Evolutionary conservation across 2,113 vertebrate genomes (phyloP), one percentile per base, ranked within the genome.

Genomic region (Ailuropoda melanoleuca): DNA sequence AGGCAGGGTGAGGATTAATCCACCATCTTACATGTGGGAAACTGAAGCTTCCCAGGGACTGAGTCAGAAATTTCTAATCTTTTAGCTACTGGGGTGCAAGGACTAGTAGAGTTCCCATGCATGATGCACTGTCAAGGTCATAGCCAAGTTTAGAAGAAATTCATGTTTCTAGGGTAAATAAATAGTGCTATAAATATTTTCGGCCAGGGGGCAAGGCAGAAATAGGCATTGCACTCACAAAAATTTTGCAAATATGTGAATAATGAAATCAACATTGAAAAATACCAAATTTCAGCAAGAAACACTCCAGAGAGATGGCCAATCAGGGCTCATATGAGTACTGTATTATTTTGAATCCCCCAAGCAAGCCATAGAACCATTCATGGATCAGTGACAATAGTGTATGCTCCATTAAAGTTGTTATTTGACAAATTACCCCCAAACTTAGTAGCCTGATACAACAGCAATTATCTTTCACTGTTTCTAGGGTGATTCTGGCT

Each of bases 81-180:
- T 97, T 94, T 70, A 90, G 26, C 23, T 74, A 81, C 18, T 26
- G 31, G 48, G 37, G 18, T 39, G 15, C 56, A 91, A 84, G 72
- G 66, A 89, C 6, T 3, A 90, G 58, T 29, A 83, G 56, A 85
- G 43, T 58, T 83, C 24, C 34, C 48, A 58, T 39, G 10, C 43
- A 2, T 9, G 24, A 70, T 70, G 18, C 39, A n/a, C 4, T 26
- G 10, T 4, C 34, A 58, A 75, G 34, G 31, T 21, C 55, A 62
- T 64, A 85, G 55, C 53, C 21, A 94, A 94, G 82, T 87, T 82
- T 85, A 89, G 64, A 93, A 95, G 82, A 82, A 93, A 97, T 78
- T 88, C 46, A 86, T 21, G 17, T 86, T 84, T 91, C 68, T 96
- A 55, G 13, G 46, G 5, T 70, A 96, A 98, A 83, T 26, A 83